A percentile compares a stretch with the other conserved stretches of the same genome.
Evolutionary conservation across 2,888 invertebrate species (phyloP).

Genomic region (Epistrophe grossulariae): DNA sequence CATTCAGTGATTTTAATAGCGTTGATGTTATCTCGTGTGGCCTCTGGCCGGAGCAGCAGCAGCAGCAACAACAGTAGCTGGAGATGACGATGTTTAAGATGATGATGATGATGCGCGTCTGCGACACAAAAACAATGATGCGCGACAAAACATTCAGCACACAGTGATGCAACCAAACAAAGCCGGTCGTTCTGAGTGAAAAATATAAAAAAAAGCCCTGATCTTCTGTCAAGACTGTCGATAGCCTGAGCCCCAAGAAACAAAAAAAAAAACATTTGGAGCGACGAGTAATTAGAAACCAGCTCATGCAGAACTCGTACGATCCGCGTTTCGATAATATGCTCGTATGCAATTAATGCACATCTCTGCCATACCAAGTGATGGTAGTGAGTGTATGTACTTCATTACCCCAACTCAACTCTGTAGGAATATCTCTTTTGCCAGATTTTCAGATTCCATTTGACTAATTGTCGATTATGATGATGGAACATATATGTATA

Average conservation of each 20-base stretch:
- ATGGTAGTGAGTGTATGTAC: neutral
- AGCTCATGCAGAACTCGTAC: slow-evolving; percentile 77
- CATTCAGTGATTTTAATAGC: slow-evolving; percentile 76
- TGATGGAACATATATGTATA: slow-evolving; percentile 14
- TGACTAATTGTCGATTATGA: slow-evolving; percentile 72
- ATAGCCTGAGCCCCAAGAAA: slow-evolving; percentile 51
- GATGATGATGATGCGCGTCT: slow-evolving; percentile 70
- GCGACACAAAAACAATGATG: slow-evolving; percentile 75
- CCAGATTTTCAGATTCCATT: slow-evolving; percentile 58
- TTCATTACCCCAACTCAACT: slow-evolving; percentile 15
- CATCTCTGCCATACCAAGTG: slow-evolving; percentile 35
- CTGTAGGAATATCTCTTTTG: slow-evolving; percentile 5
- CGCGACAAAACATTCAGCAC: slow-evolving; percentile 75
- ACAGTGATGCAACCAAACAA: slow-evolving; percentile 59
- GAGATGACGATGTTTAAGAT: slow-evolving; percentile 16
- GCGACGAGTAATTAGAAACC: slow-evolving; percentile 77
- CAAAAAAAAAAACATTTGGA: slow-evolving; percentile 66
- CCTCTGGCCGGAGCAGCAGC: slow-evolving; percentile 61
- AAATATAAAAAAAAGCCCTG: slow-evolving; percentile 20
- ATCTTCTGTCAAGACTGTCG: slow-evolving; percentile 66
- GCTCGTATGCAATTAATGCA: slow-evolving; percentile 71
- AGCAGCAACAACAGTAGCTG: slow-evolving; percentile 64
- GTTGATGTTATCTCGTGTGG: slow-evolving; percentile 74
- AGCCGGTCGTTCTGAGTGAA: slow-evolving; percentile 34
- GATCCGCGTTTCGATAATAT: slow-evolving; percentile 77